Conservation (phyloP, 2,888 invertebrate species). For the Calephelis perditalis region DNA sequence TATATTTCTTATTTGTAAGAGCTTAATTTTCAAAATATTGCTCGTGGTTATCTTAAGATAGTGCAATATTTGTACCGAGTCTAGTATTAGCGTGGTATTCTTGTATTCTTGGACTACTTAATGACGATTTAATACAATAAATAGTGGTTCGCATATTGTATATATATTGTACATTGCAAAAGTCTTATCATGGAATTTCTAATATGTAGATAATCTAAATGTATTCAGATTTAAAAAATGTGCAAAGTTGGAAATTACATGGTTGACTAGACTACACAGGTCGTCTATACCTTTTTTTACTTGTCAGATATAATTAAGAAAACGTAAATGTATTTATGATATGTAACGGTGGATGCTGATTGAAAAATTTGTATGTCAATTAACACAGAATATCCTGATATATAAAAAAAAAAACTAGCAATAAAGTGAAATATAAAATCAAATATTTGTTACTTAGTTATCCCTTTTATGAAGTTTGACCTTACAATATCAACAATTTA, state of each 20-base stretch:
- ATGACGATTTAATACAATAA: constrained; percentile 49
- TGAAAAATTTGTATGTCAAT: constrained; percentile 11
- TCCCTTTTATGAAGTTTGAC: neutral
- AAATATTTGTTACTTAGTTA: neutral
- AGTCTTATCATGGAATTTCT: constrained; percentile 26
- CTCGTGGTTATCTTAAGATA: constrained; percentile 4
- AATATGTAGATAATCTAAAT: constrained; percentile 12
- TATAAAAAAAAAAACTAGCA: constrained; percentile 9
- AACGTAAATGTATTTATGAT: constrained; percentile 52
- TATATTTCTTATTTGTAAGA: neutral
- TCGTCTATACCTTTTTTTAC: constrained; percentile 42
- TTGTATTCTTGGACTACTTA: constrained; percentile 36
- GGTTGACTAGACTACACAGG: constrained; percentile 18
- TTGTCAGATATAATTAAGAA: constrained; percentile 57
- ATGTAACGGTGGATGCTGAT: constrained; percentile 38
- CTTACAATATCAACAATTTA: too few relatives aligned
- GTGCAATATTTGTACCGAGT: constrained; percentile 20
- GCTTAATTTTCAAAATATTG: constrained; percentile 6
- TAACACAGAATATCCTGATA: constrained; percentile 12
- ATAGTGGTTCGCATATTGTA: constrained; percentile 50
- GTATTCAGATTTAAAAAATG: constrained; percentile 19
- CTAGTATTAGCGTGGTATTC: neutral
- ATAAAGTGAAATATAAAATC: constrained; percentile 8
- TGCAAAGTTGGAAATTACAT: constrained; percentile 21
- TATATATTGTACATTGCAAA: constrained; percentile 52